Conservation (phyloP, 2,113 vertebrate genomes). For the Anas platyrhynchos region DNA sequence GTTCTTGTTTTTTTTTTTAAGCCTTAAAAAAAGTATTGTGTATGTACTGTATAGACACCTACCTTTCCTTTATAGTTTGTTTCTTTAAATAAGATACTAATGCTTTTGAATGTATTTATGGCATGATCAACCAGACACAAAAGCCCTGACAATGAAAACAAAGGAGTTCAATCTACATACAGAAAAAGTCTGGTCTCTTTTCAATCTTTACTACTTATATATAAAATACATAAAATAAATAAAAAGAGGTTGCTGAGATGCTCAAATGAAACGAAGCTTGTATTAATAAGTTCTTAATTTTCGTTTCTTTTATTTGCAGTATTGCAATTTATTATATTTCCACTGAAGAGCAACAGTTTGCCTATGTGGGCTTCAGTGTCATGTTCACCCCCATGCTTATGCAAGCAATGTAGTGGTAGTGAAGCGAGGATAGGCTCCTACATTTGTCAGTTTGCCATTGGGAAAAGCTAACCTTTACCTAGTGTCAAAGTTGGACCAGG, state of each 20-base stretch:
- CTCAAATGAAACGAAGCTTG: background rate
- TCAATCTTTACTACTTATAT: background rate
- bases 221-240: background rate
- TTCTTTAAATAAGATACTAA: too few species aligned
- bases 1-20: background rate
- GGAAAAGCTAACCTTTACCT: background rate
- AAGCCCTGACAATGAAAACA: background rate
- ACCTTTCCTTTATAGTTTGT: too few species aligned
- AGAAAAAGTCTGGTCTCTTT: background rate
- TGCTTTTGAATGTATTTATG: too few species aligned
- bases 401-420: background rate
- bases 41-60: too few species aligned
- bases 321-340: background rate
- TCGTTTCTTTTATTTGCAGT: background rate
- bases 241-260: background rate
- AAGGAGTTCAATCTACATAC: background rate
- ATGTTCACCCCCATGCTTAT: accelerated
- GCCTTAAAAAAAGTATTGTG: background rate
- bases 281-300: background rate
- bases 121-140: background rate
- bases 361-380: background rate
- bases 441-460: background rate
- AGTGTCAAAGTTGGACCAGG: background rate
- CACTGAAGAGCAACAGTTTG: background rate
- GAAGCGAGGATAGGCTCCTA: background rate